Evolutionary conservation across 2,113 vertebrate genomes (phyloP).

Genomic region (Brachyhypopomus gauderio): DNA sequence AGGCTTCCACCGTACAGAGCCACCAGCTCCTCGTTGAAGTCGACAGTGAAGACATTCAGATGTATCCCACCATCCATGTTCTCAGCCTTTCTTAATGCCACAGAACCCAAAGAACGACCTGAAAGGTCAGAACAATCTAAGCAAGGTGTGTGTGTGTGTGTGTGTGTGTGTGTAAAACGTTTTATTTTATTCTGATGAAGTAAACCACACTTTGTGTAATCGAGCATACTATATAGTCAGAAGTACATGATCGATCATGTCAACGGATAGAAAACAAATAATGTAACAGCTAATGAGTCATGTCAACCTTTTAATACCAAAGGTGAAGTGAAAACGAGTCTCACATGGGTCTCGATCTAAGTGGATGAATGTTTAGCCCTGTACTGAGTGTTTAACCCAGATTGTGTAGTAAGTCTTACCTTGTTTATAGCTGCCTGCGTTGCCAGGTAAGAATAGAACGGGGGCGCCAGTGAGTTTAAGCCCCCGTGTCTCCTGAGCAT

Average conservation of each 20-base stretch:
- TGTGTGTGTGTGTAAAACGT: no score
- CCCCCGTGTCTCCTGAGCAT: constrained; percentile 85
- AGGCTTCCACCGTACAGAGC: constrained; percentile 94
- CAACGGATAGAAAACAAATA: no score
- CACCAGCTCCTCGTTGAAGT: constrained; percentile 97
- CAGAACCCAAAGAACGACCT: constrained; percentile 94
- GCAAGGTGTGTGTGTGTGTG: no score
- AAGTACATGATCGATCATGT: no score
- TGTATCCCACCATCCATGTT: constrained; percentile 85
- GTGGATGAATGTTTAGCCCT: no score
- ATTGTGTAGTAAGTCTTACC: constrained; percentile 70
- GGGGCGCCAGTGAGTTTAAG: constrained; percentile 89
- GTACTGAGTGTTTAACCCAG: no score
- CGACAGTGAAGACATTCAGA: constrained; percentile 94
- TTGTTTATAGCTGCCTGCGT: constrained; percentile 97
- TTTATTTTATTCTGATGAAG: no score
- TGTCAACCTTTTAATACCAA: no score
- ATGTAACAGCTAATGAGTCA: no score
- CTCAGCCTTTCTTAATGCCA: constrained; percentile 94
- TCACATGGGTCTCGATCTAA: no score
- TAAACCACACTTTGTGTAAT: neutral
- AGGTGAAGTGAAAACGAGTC: no score
- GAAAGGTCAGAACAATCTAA: constrained; percentile 3
- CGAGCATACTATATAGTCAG: neutral
- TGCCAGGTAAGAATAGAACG: constrained; percentile 96